Conservation (phyloP, 2,888 invertebrate species). For the Amphipyra berbera region DNA sequence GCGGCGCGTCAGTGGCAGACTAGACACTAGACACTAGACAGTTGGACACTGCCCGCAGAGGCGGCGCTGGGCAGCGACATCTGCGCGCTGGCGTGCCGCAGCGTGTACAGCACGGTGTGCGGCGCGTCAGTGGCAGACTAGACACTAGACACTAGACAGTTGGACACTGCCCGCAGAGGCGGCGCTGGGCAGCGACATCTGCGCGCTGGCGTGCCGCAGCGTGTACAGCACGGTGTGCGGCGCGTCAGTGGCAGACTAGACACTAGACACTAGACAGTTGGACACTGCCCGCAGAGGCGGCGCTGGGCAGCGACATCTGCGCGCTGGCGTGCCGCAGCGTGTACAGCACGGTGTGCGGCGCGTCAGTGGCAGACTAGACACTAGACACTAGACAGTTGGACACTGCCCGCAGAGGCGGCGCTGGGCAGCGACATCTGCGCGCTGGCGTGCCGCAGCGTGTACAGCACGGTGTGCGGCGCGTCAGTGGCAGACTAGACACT, state of each 20-base stretch:
- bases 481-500: no score
- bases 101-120: constrained; percentile 85
- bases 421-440: constrained; percentile 18
- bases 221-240: constrained; percentile 85
- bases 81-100: constrained; percentile 40
- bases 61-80: constrained; percentile 21
- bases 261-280: no score
- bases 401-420: constrained; percentile 19
- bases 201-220: constrained; percentile 41
- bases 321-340: constrained; percentile 44
- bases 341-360: constrained; percentile 85
- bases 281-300: constrained; percentile 15
- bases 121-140: no score
- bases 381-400: no score
- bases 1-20: no score
- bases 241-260: no score
- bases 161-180: constrained; percentile 9
- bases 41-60: constrained; percentile 4
- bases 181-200: constrained; percentile 17
- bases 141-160: no score
- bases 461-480: constrained; percentile 88
- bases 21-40: no score
- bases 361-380: no score
- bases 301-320: constrained; percentile 11
- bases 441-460: constrained; percentile 41